Conservation (phyloP, 1,140 invertebrate species). For the Notospermus geniculatus region DNA sequence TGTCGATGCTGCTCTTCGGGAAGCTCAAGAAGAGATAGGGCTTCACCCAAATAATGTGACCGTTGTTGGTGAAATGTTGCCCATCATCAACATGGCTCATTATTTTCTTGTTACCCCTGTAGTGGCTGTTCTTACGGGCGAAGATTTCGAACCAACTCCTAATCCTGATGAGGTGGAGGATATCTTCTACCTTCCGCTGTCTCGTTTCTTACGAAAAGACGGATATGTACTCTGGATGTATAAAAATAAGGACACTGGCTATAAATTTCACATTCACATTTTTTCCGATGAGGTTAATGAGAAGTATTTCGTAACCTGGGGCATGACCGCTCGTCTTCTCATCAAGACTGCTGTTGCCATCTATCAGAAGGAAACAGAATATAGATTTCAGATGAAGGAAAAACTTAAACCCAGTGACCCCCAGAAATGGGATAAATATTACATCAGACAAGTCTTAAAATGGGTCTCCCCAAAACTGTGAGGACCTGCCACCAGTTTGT, state of each 20-base stretch:
- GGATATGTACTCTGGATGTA: not conserved
- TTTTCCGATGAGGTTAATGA: not conserved
- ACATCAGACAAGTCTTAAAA: too few species aligned
- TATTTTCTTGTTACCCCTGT: not conserved
- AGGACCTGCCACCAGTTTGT: too few species aligned
- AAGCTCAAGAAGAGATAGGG: conserved; percentile 5
- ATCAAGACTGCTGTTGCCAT: not conserved
- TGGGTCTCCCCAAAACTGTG: too few species aligned
- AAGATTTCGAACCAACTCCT: not conserved
- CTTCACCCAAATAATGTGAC: not conserved
- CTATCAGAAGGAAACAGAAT: not conserved
- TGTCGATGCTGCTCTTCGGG: conserved; percentile 3
- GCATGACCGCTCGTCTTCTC: not conserved
- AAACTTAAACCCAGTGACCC: too few species aligned
- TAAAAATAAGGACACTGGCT: not conserved
- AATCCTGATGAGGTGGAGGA: conserved; percentile 4
- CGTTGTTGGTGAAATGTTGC: conserved; percentile 6
- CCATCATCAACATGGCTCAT: not conserved
- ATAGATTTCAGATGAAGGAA: too few species aligned
- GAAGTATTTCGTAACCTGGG: not conserved
- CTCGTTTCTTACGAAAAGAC: not conserved
- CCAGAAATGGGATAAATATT: too few species aligned
- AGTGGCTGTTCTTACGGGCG: not conserved
- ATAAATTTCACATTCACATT: conserved; percentile 2
- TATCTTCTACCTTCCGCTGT: not conserved